Percentiles rank a stretch among this genome's conserved stretches.
These are phyloP conservation scores for Smittia sp. DNA, from an alignment of 2,888 invertebrate species.

Conservation along the genomic window DNA sequence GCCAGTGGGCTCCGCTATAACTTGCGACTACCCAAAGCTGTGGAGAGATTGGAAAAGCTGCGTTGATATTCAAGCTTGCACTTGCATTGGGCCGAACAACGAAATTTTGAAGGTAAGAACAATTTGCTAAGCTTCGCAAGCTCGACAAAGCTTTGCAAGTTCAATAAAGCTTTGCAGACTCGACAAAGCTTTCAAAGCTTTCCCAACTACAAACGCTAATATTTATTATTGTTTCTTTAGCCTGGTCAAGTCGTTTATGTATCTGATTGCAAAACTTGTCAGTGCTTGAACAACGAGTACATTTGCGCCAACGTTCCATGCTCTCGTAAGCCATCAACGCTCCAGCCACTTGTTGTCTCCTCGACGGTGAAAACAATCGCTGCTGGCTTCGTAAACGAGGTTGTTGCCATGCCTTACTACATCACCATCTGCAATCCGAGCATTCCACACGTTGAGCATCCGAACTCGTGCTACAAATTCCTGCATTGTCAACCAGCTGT, in stretches of 20 bases:
- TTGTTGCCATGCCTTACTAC: slow-evolving; percentile 45
- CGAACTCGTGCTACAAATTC: slow-evolving; percentile 66
- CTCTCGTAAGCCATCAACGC: slow-evolving; percentile 34
- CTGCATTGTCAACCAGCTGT: slow-evolving; percentile 63
- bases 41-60: slow-evolving; percentile 75
- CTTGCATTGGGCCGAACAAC: slow-evolving; percentile 67
- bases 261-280: slow-evolving; percentile 68
- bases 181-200: too few relatives aligned
- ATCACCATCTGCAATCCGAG: slow-evolving; percentile 53
- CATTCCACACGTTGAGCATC: slow-evolving; percentile 61
- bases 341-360: not conserved
- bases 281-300: slow-evolving; percentile 74
- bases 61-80: slow-evolving; percentile 69
- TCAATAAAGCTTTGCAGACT: not conserved
- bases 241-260: slow-evolving; percentile 65
- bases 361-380: not conserved
- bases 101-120: slow-evolving; percentile 61
- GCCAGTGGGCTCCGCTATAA: slow-evolving; percentile 48
- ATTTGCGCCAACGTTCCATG: slow-evolving; percentile 64
- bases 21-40: slow-evolving; percentile 55
- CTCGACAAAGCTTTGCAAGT: slow-evolving; percentile 22
- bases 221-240: slow-evolving; percentile 49
- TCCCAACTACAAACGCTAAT: too few relatives aligned
- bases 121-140: too few relatives aligned
- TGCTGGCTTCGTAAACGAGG: not conserved